These are phyloP conservation scores for Leptonema lineaticorne DNA, from an alignment of 1,140 invertebrate genomes.

Conservation along the genomic window DNA sequence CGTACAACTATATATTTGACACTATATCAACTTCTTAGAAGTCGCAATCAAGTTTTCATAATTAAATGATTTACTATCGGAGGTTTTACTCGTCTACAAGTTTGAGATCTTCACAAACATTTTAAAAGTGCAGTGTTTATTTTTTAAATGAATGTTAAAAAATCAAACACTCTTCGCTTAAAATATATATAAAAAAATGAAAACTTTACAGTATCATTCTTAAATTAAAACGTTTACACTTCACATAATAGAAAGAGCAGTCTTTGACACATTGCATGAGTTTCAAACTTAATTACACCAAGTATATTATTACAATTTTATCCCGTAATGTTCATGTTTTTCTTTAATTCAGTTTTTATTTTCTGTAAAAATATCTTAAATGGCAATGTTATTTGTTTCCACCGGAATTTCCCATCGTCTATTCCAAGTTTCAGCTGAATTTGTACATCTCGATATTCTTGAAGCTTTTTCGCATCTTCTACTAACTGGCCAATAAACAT, in stretches of 20 bases:
- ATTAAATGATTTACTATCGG: neutral
- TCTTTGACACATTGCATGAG: too few species aligned
- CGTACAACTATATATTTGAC: neutral
- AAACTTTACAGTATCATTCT: too few species aligned
- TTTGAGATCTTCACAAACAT: neutral
- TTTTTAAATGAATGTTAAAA: too few species aligned
- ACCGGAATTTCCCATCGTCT: conserved; percentile 57
- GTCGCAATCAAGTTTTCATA: neutral
- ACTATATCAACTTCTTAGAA: neutral
- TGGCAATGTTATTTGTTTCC: conserved; percentile 55
- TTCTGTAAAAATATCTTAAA: neutral
- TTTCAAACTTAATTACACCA: too few species aligned
- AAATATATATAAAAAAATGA: too few species aligned
- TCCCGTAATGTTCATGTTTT: too few species aligned
- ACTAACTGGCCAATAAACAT: conserved; percentile 74
- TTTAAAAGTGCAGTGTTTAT: neutral
- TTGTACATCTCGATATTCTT: conserved; percentile 61
- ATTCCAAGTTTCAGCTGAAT: conserved; percentile 48
- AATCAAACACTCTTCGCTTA: too few species aligned
- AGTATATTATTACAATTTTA: too few species aligned
- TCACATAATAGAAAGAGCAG: too few species aligned
- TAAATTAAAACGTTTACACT: too few species aligned
- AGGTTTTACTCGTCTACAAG: neutral
- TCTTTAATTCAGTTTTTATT: too few species aligned
- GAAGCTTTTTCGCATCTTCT: conserved; percentile 68